These are phyloP conservation scores for Cephus pygmeus DNA, from an alignment of 2,888 invertebrate genomes.

Conservation along the genomic window DNA sequence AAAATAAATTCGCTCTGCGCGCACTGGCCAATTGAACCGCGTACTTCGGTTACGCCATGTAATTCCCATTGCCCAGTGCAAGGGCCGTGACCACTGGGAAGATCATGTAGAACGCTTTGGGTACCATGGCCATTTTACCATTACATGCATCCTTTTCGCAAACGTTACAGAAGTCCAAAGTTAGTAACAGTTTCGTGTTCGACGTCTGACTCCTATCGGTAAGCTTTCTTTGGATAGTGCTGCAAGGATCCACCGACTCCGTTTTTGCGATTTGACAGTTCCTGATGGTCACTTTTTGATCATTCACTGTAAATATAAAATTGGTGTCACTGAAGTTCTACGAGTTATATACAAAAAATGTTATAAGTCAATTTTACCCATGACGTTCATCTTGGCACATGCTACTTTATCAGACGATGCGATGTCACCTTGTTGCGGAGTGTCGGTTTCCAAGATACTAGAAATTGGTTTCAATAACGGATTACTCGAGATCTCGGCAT, in stretches of 20 bases:
- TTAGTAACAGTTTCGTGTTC: background rate
- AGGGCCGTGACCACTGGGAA: slow-evolving; percentile 24
- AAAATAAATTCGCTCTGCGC: background rate
- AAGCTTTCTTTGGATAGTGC: slow-evolving; percentile 29
- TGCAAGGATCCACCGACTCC: slow-evolving; percentile 49
- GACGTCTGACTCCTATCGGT: background rate
- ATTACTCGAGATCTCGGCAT: slow-evolving; percentile 28
- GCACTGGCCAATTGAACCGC: background rate
- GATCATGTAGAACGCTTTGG: slow-evolving; percentile 17
- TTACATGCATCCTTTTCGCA: slow-evolving; percentile 53
- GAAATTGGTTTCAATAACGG: slow-evolving; percentile 27
- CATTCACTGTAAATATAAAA: slow-evolving; percentile 27
- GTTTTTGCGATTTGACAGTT: slow-evolving; percentile 53
- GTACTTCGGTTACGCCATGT: slow-evolving; percentile 41
- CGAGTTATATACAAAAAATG: background rate
- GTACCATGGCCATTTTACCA: slow-evolving; percentile 29
- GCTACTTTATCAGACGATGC: slow-evolving; percentile 25
- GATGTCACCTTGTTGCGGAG: slow-evolving; percentile 24
- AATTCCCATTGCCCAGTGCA: background rate
- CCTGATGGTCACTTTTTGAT: slow-evolving; percentile 39
- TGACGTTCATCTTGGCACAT: slow-evolving; percentile 48
- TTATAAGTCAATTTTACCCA: slow-evolving; percentile 31
- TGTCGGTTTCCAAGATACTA: slow-evolving; percentile 43
- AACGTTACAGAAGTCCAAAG: slow-evolving; percentile 41
- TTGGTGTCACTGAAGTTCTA: slow-evolving; percentile 13